These are phyloP conservation scores for Limnephilus rhombicus DNA, from an alignment of 2,888 invertebrate species.

Conservation along the genomic window DNA sequence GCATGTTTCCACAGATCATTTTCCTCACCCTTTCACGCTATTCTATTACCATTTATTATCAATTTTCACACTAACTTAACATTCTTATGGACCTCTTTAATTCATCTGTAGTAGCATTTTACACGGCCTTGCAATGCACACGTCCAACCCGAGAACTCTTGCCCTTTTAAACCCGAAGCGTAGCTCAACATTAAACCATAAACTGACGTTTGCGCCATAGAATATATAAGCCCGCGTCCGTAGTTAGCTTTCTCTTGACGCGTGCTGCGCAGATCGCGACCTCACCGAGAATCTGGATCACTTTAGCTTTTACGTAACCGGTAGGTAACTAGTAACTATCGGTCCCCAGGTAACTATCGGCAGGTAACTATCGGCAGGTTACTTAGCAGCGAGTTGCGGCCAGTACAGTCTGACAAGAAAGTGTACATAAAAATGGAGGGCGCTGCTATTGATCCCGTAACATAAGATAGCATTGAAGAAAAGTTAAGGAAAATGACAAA, in stretches of 20 bases:
- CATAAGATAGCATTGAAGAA: no score
- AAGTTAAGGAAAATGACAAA: no score
- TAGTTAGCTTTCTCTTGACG: constrained; percentile 31
- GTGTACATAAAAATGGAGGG: not conserved
- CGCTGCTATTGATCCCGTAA: no score
- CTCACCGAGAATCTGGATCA: constrained; percentile 38
- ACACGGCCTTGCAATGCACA: not conserved
- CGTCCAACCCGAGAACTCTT: not conserved
- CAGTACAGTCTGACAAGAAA: not conserved
- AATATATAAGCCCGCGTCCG: not conserved
- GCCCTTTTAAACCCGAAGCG: not conserved
- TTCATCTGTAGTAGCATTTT: not conserved
- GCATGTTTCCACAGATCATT: not conserved
- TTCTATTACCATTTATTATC: not conserved
- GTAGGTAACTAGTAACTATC: not conserved
- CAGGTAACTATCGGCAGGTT: no score
- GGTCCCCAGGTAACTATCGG: not conserved
- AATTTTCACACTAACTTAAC: not conserved
- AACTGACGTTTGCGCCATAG: not conserved
- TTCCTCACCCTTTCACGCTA: not conserved
- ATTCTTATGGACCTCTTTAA: not conserved
- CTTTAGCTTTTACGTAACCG: constrained; percentile 30
- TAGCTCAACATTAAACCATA: not conserved
- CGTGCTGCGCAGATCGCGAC: constrained; percentile 8
- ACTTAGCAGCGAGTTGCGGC: not conserved